Evolutionary conservation across 2,113 vertebrate species (phyloP).

Genomic region (Kryptolebias marmoratus): DNA sequence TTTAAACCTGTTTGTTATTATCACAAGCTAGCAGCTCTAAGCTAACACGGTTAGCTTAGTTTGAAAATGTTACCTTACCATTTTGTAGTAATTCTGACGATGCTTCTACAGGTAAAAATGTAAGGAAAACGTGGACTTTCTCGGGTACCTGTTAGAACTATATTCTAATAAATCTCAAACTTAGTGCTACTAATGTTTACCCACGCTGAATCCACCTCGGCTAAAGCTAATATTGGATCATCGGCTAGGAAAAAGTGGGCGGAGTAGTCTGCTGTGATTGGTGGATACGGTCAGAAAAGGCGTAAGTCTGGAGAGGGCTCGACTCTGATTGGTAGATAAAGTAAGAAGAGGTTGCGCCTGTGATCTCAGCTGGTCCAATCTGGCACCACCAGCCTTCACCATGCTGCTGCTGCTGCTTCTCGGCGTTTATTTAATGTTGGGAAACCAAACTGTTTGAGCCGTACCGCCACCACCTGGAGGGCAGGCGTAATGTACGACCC

Average conservation of each 20-base stretch:
- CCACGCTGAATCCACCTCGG: conserved; percentile 9
- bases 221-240: neutral
- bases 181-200: neutral
- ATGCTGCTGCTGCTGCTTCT: neutral
- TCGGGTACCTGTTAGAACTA: neutral
- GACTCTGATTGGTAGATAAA: neutral
- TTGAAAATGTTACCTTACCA: conserved; percentile 53
- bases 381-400: neutral
- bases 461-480: neutral
- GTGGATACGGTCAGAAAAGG: neutral
- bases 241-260: neutral
- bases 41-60: conserved; percentile 32
- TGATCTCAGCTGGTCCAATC: neutral
- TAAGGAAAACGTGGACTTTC: neutral
- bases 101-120: neutral
- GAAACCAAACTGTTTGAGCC: neutral
- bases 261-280: neutral
- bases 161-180: neutral
- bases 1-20: neutral
- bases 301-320: neutral
- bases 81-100: conserved; percentile 12
- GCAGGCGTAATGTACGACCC: neutral
- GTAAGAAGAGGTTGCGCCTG: neutral
- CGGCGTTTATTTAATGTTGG: neutral
- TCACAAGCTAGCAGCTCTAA: conserved; percentile 2